Evolutionary conservation across 2,888 invertebrate genomes (phyloP), one percentile per base, ranked within the genome.

Genomic region (Cynaeus angustus): DNA sequence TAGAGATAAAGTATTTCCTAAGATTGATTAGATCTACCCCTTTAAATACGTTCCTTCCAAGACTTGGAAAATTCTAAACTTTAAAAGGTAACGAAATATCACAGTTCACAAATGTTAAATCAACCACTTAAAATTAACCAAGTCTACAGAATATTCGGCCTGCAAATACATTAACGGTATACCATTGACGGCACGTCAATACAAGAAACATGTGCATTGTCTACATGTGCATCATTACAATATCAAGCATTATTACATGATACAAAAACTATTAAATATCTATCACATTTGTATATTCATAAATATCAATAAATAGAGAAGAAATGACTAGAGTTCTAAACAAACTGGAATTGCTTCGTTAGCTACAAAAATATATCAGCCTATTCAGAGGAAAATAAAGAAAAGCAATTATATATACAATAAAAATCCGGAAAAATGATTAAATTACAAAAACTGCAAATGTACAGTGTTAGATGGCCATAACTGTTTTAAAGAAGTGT

Each of bases 391-490:
- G n/a, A 13, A 56, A 50, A 26, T 50, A 50, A 50, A n/a, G 30
- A 16, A 58, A 45, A 41, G 26, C 56, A 41, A 26, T 26, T 13
- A 61, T 46, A 52, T 67, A 53, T 52, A 58, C 33, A 65, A 45
- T 14, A 64, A 70, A 64, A 62, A 43, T 10, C 21, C 4, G 21
- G 21, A 21, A 21, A 61, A 46, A 21, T n/a, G 3, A 37, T 48
- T 4, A 59, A 68, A 64, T 26, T 79, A 81, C 72, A 81, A 68
- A 73, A 82, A 81, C 55, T 82, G 82, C 61, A 82, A 77, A 71
- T 80, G 78, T 53, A 81, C 82, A 50, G 79, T 78, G 66, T 78
- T 79, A 46, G 78, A 71, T 30, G 80, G 78, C 81, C 81, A 81
- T 9, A 74, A 72, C 55, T 78, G 78, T 67, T 79, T 77, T 38